Evolutionary conservation across 1,140 invertebrate species (phyloP), one percentile per base, ranked within the genome.

Genomic region (Elysia chlorotica): DNA sequence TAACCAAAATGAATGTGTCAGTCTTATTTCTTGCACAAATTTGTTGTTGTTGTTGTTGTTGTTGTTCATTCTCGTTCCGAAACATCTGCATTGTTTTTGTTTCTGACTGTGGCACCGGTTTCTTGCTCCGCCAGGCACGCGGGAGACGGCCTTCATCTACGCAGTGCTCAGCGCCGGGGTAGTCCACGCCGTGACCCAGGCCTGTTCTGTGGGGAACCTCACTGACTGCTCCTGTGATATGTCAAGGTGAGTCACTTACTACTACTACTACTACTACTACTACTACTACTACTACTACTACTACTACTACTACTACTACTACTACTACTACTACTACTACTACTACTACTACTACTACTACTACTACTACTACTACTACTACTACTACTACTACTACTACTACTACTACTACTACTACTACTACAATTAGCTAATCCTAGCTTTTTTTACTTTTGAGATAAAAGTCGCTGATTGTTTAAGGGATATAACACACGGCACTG

Each of bases 121-220:
- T 5, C 5, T 31, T 63, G 6, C 25, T n/a, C 37, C 37, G 62
- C 17, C 69, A 92, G 91, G 90, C 23, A 92, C 90, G 74, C 89
- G 89, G 78, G 92, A 92, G 80, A 91, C 91, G 5, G 92, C 92
- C 0, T 92, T 92, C 82, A 89, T 92, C 53, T 91, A 92, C 81
- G 91, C 91, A 38, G 89, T 92, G 41, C 90, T 91, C 19, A 91
- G 90, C 76, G 92, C 92, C 21, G 91, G 91, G 2, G 91, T 92
- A 2, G 91, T 92, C 33, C 90, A 92, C 81, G 89, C 91, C 2
- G 89, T 92, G 5, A 92, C 92, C 2, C 89, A 91, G 74, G 89
- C 91, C 3, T 92, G 92, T 82, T 91, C 89, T 76, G 89, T 89
- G 1, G 92, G 92, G 21, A 91, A 91, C 81, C 82, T 92, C 38